Evolutionary conservation across 2,113 vertebrate species (phyloP), one percentile per base, ranked within the genome.

Genomic region (Gymnarchus niloticus): DNA sequence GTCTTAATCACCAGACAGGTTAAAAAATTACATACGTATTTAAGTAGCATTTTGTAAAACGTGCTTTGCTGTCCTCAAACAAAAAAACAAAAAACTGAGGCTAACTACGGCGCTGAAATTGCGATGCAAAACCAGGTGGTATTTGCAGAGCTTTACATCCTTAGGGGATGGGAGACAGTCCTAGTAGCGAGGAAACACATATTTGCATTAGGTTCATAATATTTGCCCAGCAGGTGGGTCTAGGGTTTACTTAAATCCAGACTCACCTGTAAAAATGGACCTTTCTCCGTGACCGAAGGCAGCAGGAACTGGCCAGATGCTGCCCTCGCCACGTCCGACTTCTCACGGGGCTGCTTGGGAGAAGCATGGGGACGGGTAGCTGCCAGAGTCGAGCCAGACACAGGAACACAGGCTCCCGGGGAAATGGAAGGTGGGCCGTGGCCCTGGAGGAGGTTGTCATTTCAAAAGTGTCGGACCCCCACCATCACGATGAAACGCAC

Each of bases 141-240:
- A 76, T 80, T 57, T 61, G n/a, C 57, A 28, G 52, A 37, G 21
- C 10, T 56, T 85, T 85, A 83, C 48, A 65, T 61, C 41, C 23
- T 25, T 7, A 14, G 87, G 88, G 65, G 82, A 81, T 78, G 85
- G 87, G 52, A 49, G 37, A 87, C 73, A 82, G 82, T n/a, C 28
- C 56, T 85, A 56, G 84, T 83, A 80, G 51, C 52, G 61, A 77
- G 78, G 52, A 78, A 69, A 76, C 52, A 69, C 86, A 59, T 87
- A 89, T 90, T 89, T 89, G 86, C 85, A 85, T 83, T 78, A 33
- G 83, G 52, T 83, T 77, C 46, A 54, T 78, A 59, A 51, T 86
- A 82, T 87, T 89, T 85, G 85, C 54, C 56, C 86, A 86, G 81
- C 87, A 87, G 89, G 87, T 77, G 87, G 80, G 78, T 82, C 80